Percentiles rank a stretch among this genome's conserved stretches.
These are phyloP conservation scores for Prorops nasuta DNA, from an alignment of 1,140 invertebrate species.

Conservation along the genomic window DNA sequence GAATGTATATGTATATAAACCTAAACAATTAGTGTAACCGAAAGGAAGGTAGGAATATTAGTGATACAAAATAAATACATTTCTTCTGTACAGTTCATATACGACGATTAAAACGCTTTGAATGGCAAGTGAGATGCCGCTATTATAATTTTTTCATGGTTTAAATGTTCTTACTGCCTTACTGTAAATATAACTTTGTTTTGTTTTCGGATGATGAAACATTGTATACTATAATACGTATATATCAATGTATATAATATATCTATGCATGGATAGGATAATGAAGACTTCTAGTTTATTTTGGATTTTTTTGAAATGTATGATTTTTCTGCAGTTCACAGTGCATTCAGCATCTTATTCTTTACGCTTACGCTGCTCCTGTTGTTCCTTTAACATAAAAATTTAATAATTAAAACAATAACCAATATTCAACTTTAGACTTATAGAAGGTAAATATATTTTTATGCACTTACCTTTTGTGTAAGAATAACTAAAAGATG, in stretches of 20 bases:
- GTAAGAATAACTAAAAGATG: constrained; percentile 84
- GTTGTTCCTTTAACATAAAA: too few relatives aligned
- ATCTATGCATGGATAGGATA: constrained; percentile 46
- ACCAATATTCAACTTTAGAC: too few relatives aligned
- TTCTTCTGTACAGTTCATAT: constrained; percentile 6
- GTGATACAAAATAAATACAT: constrained; percentile 20
- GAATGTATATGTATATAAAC: constrained; percentile 31
- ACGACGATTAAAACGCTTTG: constrained; percentile 3
- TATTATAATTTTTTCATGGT: too few relatives aligned
- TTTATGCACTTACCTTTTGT: constrained; percentile 79
- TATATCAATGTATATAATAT: constrained; percentile 29
- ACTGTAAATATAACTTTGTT: too few relatives aligned
- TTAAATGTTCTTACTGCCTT: too few relatives aligned
- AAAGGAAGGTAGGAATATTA: constrained; percentile 18
- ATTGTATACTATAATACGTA: constrained; percentile 23
- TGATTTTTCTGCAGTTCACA: constrained; percentile 26
- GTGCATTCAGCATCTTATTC: constrained; percentile 27
- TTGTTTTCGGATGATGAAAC: too few relatives aligned
- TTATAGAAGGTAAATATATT: too few relatives aligned
- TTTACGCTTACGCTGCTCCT: constrained; percentile 34
- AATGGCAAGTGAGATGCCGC: constrained; percentile 1
- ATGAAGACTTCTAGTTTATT: constrained; percentile 56
- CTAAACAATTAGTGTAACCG: constrained; percentile 16
- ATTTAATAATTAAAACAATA: too few relatives aligned
- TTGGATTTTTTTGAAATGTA: constrained; percentile 51